Percentiles rank a stretch among this genome's conserved stretches.
These are phyloP conservation scores for Paguma larvata DNA, from an alignment of 2,797 vertebrate species.

Conservation along the genomic window DNA sequence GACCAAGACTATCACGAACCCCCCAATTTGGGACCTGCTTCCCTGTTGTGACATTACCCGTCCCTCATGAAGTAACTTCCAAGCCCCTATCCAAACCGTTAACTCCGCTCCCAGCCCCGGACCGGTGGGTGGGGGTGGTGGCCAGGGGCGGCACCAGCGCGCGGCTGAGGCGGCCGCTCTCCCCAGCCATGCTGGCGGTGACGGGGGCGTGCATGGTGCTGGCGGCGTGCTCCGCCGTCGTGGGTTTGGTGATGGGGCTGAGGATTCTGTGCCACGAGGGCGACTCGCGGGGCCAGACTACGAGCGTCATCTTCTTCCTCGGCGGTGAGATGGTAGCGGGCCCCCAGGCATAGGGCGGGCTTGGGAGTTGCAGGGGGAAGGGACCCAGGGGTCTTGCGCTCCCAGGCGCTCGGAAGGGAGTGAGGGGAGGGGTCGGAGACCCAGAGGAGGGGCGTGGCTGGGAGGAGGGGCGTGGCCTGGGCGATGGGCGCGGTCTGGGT, in stretches of 20 bases:
- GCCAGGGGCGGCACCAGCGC: not conserved
- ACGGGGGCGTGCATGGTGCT: constrained; percentile 71
- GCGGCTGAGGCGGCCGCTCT: not conserved
- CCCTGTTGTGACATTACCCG: not conserved
- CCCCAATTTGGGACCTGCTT: not conserved
- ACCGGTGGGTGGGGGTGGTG: not conserved
- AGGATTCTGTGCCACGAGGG: not conserved
- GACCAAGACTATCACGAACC: not conserved
- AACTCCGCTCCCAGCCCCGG: not conserved
- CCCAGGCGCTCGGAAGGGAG: accelerated
- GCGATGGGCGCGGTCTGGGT: not conserved
- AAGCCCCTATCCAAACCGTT: not conserved
- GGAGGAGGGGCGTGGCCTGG: not conserved
- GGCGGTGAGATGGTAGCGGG: constrained; percentile 56
- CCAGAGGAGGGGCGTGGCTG: accelerated
- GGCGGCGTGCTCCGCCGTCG: not conserved
- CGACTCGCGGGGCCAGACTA: not conserved
- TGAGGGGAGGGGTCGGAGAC: not conserved
- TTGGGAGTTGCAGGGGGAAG: not conserved
- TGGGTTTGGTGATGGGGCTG: constrained; percentile 58
- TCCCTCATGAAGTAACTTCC: not conserved
- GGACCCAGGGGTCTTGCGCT: accelerated
- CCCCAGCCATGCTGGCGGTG: constrained; percentile 57
- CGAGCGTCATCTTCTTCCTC: constrained; percentile 56
- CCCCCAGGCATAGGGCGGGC: not conserved